Evolutionary conservation across 1,140 invertebrate species (phyloP).

Genomic region (Heliconius melpomene): DNA sequence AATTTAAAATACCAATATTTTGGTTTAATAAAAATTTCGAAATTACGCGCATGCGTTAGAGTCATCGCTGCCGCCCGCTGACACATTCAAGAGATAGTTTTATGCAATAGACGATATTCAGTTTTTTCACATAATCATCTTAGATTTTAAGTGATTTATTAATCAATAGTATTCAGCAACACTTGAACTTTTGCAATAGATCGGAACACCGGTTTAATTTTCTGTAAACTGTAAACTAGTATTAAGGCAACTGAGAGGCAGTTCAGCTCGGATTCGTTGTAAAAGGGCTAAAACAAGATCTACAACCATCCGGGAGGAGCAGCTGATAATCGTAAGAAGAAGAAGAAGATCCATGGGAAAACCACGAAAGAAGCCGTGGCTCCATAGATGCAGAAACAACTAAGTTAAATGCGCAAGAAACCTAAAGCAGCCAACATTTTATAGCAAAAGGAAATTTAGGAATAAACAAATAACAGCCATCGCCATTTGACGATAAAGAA

Average conservation of each 20-base stretch:
- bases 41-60: slow-evolving; percentile 75
- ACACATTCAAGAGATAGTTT: slow-evolving; percentile 77
- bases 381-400: slow-evolving; percentile 60
- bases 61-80: slow-evolving; percentile 67
- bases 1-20: slow-evolving; percentile 73
- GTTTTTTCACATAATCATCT: slow-evolving; percentile 77
- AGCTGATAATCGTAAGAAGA: slow-evolving; percentile 54
- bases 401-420: slow-evolving; percentile 78
- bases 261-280: slow-evolving; percentile 75
- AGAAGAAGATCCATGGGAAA: slow-evolving; percentile 61
- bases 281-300: slow-evolving; percentile 73
- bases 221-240: slow-evolving; percentile 74
- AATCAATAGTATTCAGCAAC: slow-evolving; percentile 79
- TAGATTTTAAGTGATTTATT: slow-evolving; percentile 76
- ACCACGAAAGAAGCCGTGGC: slow-evolving; percentile 59
- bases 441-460: slow-evolving; percentile 74
- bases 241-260: slow-evolving; percentile 75
- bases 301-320: slow-evolving; percentile 75
- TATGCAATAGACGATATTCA: slow-evolving; percentile 78
- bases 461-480: slow-evolving; percentile 68
- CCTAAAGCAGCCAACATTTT: slow-evolving; percentile 72
- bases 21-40: slow-evolving; percentile 73
- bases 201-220: slow-evolving; percentile 68
- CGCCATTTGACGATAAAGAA: slow-evolving; percentile 81
- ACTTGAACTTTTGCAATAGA: slow-evolving; percentile 74